phyloP scores from a whole-genome alignment of 2,113 vertebrate species.

The Spilogale gracilis region DNA sequence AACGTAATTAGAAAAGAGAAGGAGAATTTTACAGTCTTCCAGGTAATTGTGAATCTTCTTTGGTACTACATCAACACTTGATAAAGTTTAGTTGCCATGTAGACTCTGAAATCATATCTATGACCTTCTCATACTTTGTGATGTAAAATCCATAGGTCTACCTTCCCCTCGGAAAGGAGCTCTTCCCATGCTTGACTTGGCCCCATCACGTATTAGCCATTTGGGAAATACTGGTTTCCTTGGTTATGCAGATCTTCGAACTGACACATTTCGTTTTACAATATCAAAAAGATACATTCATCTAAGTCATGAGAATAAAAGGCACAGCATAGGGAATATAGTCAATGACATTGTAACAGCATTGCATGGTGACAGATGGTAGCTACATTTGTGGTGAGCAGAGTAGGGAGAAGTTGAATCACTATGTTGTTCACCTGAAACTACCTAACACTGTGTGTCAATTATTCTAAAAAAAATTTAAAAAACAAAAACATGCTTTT shows the following conservation, averaged over 20 bases:
- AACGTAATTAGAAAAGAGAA: not conserved
- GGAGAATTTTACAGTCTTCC: not conserved
- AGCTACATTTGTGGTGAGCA: not conserved
- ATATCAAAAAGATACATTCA: not conserved
- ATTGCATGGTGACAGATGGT: not conserved
- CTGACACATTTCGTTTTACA: not conserved
- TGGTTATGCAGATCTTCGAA: not conserved
- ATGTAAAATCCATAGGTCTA: not conserved
- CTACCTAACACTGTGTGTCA: not conserved
- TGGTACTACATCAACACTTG: not conserved
- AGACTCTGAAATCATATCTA: fast-evolving
- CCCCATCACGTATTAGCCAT: not conserved
- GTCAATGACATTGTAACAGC: not conserved
- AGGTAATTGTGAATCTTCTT: not conserved
- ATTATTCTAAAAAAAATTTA: not conserved
- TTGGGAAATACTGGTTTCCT: not conserved
- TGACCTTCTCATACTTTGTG: not conserved
- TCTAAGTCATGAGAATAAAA: not conserved
- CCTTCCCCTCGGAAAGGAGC: not conserved
- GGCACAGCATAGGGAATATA: not conserved
- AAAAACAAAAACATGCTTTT: not conserved
- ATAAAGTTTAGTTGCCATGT: not conserved
- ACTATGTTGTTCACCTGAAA: not conserved
- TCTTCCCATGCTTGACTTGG: not conserved
- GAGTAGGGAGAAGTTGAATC: not conserved